A percentile compares a stretch with the other conserved stretches of the same genome.
Conservation (phyloP, 2,888 invertebrate genomes). For the Syrista parreyssii region DNA sequence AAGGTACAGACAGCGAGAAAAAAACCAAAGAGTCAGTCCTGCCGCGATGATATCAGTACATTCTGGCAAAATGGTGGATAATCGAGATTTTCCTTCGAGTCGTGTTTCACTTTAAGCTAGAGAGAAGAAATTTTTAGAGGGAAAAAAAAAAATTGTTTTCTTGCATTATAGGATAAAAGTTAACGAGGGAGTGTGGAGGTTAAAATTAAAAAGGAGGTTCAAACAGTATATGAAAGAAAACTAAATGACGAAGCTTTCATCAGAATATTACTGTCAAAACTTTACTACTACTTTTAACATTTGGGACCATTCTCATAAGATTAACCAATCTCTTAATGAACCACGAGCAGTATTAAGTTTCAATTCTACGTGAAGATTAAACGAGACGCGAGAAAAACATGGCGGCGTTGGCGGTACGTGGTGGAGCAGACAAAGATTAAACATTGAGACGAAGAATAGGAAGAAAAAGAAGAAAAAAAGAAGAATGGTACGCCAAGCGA, state of each 20-base stretch:
- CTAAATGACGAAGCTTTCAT: conserved; percentile 10
- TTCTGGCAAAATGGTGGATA: background rate
- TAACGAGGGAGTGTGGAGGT: background rate
- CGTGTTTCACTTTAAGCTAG: background rate
- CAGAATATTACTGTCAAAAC: conserved; percentile 9
- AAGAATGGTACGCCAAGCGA: background rate
- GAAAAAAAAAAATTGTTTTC: background rate
- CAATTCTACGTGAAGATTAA: conserved; percentile 34
- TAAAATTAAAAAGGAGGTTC: background rate
- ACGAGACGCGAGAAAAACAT: conserved; percentile 18
- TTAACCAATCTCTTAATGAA: conserved; percentile 42
- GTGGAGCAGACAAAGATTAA: background rate
- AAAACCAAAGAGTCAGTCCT: background rate
- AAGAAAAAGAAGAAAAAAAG: conserved; percentile 14
- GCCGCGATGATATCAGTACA: background rate
- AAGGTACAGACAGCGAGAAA: background rate
- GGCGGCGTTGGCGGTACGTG: conserved; percentile 17
- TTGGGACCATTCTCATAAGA: conserved; percentile 61
- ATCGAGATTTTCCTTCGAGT: background rate
- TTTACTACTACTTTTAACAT: conserved; percentile 53
- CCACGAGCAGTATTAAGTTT: conserved; percentile 51
- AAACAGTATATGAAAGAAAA: background rate
- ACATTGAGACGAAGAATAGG: background rate
- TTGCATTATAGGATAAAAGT: background rate
- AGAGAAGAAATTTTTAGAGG: background rate